phyloP scores from a whole-genome alignment of 2,113 vertebrate genomes.

The Hemiprocne comata region DNA sequence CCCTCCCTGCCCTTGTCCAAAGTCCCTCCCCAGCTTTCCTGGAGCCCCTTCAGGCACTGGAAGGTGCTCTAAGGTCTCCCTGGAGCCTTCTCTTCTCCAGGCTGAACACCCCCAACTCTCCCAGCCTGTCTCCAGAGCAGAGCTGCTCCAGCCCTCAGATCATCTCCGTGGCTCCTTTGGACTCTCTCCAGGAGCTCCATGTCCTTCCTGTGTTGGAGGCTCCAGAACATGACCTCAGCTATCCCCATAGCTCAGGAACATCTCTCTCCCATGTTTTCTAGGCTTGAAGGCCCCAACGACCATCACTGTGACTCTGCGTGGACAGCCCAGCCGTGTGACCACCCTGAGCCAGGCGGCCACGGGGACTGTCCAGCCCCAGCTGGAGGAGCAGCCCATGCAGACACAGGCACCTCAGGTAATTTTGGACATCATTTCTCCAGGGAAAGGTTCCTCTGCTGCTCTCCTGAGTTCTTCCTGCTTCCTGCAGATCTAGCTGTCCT shows the following conservation, averaged over 20 bases:
- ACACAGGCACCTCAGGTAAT: constrained; percentile 72
- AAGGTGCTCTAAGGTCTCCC: too few relatives aligned
- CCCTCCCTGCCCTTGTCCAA: too few relatives aligned
- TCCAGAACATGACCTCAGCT: too few relatives aligned
- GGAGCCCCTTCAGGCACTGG: too few relatives aligned
- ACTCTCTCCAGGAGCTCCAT: too few relatives aligned
- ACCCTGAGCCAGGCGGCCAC: constrained; percentile 79
- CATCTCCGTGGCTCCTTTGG: too few relatives aligned
- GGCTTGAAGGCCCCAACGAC: constrained; percentile 92
- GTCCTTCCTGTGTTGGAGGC: too few relatives aligned
- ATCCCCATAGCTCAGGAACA: accelerated
- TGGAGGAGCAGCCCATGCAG: constrained; percentile 67
- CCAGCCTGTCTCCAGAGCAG: too few relatives aligned
- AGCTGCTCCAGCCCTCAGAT: too few relatives aligned
- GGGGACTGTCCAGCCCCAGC: constrained; percentile 3
- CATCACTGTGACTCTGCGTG: constrained; percentile 90
- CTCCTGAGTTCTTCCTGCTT: not conserved
- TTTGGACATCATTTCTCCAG: not conserved
- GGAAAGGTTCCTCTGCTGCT: accelerated
- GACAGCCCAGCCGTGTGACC: constrained; percentile 82
- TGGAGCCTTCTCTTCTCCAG: too few relatives aligned
- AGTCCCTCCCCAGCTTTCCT: too few relatives aligned
- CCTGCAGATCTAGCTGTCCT: accelerated
- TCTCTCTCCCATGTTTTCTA: not conserved
- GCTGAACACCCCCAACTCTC: too few relatives aligned